Conservation (phyloP, 2,113 vertebrate species). For the Cyprinodon brontotheroides region DNA sequence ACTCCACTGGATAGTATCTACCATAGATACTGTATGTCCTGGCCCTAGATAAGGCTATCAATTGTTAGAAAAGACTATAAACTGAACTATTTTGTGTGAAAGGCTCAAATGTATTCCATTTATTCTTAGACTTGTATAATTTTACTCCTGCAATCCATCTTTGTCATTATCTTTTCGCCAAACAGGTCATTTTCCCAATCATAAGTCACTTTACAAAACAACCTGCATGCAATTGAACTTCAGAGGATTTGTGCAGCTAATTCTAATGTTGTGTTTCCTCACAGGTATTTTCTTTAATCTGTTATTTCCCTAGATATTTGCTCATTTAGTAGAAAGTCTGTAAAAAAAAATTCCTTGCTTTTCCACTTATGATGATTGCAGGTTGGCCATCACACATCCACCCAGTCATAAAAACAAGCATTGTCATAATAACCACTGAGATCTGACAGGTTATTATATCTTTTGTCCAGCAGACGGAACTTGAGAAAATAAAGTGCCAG, state of each 20-base stretch:
- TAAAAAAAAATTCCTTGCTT: constrained; percentile 29
- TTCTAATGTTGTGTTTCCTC: background rate
- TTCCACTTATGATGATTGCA: constrained; percentile 41
- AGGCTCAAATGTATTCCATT: too few species aligned
- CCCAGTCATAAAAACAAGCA: constrained; percentile 62
- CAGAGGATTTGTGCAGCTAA: too few species aligned
- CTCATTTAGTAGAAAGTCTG: constrained; percentile 9
- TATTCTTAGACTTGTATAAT: background rate
- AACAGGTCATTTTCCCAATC: background rate
- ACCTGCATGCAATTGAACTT: background rate
- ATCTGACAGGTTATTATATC: constrained; percentile 52
- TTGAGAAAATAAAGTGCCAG: constrained; percentile 59
- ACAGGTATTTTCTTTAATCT: background rate
- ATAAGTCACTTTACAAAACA: background rate
- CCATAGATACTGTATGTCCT: background rate
- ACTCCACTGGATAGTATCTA: background rate
- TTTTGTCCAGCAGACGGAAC: constrained; percentile 62
- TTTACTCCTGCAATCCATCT: background rate
- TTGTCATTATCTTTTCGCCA: background rate
- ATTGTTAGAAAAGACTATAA: too few species aligned
- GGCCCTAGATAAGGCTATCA: background rate
- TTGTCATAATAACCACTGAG: constrained; percentile 57
- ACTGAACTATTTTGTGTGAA: too few species aligned
- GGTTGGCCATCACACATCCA: constrained; percentile 43
- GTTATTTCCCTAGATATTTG: background rate